Conservation (phyloP, 2,888 invertebrate species). For the Ichneumoninae sp. region DNA sequence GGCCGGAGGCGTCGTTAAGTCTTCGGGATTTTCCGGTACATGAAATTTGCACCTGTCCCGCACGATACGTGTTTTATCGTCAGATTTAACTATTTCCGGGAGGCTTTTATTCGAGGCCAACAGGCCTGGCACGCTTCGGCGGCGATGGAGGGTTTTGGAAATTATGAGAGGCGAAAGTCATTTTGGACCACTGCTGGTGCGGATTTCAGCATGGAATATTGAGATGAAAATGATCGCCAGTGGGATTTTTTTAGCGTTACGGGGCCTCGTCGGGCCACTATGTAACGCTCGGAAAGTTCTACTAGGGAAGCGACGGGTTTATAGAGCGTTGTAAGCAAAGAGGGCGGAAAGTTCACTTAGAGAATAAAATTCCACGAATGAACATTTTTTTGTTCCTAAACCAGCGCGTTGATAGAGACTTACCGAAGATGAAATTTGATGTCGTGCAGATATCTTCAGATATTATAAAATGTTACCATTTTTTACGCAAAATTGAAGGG, state of each 20-base stretch:
- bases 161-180: neutral
- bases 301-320: too few species aligned
- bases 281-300: too few species aligned
- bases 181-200: neutral
- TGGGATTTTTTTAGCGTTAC: neutral
- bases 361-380: too few species aligned
- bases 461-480: too few species aligned
- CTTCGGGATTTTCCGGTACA: slow-evolving; percentile 31
- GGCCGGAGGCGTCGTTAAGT: slow-evolving; percentile 58
- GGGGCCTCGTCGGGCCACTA: too few species aligned
- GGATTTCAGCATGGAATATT: neutral
- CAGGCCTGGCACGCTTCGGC: neutral
- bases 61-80: slow-evolving; percentile 58
- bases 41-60: slow-evolving; percentile 59
- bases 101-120: slow-evolving; percentile 18
- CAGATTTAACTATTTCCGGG: slow-evolving; percentile 61
- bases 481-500: too few species aligned
- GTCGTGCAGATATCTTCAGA: too few species aligned
- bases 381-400: too few species aligned
- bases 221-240: neutral
- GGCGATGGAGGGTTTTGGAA: neutral
- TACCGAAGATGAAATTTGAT: too few species aligned
- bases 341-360: too few species aligned
- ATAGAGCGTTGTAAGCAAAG: too few species aligned
- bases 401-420: too few species aligned